Percentiles rank a stretch among this genome's conserved stretches.
Conservation (phyloP, 2,888 invertebrate genomes). For the Vandiemenella viatica region DNA sequence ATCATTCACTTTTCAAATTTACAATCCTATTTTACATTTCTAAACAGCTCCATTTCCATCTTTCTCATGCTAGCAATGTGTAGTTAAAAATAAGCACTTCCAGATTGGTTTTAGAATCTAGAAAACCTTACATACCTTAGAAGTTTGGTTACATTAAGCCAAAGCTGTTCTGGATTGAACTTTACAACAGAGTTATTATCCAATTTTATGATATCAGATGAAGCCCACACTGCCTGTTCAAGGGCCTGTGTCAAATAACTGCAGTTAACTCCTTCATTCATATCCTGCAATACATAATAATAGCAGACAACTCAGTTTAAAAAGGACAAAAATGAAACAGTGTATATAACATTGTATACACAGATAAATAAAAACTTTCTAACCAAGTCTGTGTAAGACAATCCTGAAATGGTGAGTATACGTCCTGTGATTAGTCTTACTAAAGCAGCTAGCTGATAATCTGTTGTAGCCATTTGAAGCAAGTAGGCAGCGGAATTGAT, state of each 20-base stretch:
- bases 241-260: constrained; percentile 8
- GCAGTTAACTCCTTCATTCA: neutral
- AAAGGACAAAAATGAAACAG: no score
- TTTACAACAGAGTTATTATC: neutral
- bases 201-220: neutral
- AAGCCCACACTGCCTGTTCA: constrained; percentile 10
- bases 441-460: constrained; percentile 42
- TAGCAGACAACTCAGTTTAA: no score
- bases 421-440: constrained; percentile 38
- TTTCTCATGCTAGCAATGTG: no score
- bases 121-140: constrained; percentile 4
- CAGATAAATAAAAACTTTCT: no score
- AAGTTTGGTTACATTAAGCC: constrained; percentile 8
- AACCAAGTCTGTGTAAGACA: neutral
- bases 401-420: neutral
- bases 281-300: constrained; percentile 1
- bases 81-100: no score
- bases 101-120: no score
- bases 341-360: no score
- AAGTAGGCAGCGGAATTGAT: constrained; percentile 44
- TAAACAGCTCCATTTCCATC: no score
- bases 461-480: constrained; percentile 40
- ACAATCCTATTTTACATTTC: no score
- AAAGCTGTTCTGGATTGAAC: constrained; percentile 6
- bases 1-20: no score